phyloP scores from a whole-genome alignment of 1,140 invertebrate genomes.

The Drosophila bipectinata region DNA sequence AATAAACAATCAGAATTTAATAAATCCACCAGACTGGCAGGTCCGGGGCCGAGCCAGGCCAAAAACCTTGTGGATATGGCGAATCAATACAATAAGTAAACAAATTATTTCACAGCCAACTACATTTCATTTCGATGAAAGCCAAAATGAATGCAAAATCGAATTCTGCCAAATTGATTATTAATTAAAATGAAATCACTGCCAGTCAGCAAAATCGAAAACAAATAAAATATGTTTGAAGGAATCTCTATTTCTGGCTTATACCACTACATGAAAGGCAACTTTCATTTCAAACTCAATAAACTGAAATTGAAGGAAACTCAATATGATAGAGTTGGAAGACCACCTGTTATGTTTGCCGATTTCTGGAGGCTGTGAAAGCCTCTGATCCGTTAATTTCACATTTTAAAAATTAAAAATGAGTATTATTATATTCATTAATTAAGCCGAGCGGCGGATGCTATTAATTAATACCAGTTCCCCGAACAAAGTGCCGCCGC shows the following conservation, averaged over 20 bases:
- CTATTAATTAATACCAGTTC: constrained; percentile 77
- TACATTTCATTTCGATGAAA: constrained; percentile 8
- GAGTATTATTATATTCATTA: constrained; percentile 74
- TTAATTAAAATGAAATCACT: constrained; percentile 55
- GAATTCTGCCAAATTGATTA: constrained; percentile 39
- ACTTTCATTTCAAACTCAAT: not conserved
- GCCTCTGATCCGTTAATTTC: constrained; percentile 55
- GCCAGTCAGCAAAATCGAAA: constrained; percentile 26
- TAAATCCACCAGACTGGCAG: constrained; percentile 5
- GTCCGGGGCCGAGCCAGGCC: no score
- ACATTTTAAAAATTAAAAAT: constrained; percentile 64
- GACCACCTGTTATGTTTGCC: constrained; percentile 22
- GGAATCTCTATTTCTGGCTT: constrained; percentile 9
- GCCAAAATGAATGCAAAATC: constrained; percentile 29
- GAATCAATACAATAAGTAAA: constrained; percentile 38
- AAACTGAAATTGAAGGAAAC: no score
- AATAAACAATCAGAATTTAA: constrained; percentile 38
- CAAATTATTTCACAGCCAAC: constrained; percentile 48
- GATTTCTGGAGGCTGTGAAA: constrained; percentile 64
- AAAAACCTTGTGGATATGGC: constrained; percentile 15
- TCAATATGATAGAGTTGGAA: no score
- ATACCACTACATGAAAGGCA: not conserved
- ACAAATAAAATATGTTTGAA: constrained; percentile 6
- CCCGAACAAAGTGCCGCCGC: constrained; percentile 55
- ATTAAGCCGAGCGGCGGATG: constrained; percentile 50